Evolutionary conservation across 2,888 invertebrate genomes (phyloP), one percentile per base, ranked within the genome.

Genomic region (Steromphala cineraria): DNA sequence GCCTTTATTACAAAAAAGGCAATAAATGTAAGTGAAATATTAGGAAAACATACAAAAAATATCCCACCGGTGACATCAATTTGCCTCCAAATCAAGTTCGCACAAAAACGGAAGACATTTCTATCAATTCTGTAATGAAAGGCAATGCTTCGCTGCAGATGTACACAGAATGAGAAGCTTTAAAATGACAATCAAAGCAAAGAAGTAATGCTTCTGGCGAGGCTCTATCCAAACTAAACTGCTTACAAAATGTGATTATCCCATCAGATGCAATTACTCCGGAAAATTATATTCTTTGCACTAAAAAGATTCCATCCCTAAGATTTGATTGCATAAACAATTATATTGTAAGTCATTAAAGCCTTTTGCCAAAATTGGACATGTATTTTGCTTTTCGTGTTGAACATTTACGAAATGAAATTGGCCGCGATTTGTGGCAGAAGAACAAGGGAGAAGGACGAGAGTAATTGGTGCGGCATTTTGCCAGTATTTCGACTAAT

Each of bases 301-400:
- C 55, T 24, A 76, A 24, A 67, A 76, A 40, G 24, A 76, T 76
- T 76, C 76, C n/a, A 31, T 55, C 76, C 53, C 76, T 24, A 36
- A 53, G 55, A 53, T 76, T 76, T 55, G 76, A 76, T 55, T 76
- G 53, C 76, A 53, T 55, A 76, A 55, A 76, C 76, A 76, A 76
- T 76, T 76, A 55, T 55, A 76, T 76, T 76, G 76, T 55, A 53
- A 24, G 55, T 76, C 28, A 76, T 76, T 76, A 76, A 55, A 53
- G 24, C 76, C n/a, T 55, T 28, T 28, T 31, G 55, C 55, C 53
- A 76, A 55, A 76, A 76, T 55, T 55, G 31, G 55, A 76, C 53
- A 53, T 53, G 55, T 76, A 55, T 76, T 76, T 76, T 76, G 53
- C 76, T 76, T 76, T 76, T 53, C 76, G 53, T 55, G 76, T 55